Conservation (phyloP, 2,888 invertebrate species). For the Plagiodera versicolora region DNA sequence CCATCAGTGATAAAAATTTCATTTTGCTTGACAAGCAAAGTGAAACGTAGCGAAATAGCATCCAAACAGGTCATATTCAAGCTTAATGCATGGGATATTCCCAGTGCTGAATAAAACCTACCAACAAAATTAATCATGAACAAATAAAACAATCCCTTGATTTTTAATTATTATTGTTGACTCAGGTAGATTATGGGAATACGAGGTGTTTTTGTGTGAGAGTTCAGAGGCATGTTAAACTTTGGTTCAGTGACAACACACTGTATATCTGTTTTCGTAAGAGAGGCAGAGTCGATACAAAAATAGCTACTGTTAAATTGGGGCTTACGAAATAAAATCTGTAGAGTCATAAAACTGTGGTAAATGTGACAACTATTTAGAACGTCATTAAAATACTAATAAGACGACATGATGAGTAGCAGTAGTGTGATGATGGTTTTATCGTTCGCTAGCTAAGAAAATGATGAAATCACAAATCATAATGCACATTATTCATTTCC, state of each 20-base stretch:
- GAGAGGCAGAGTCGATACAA: not conserved
- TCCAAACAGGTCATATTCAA: too few relatives aligned
- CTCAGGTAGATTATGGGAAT: too few relatives aligned
- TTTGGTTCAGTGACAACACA: too few relatives aligned
- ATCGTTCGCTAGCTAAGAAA: not conserved
- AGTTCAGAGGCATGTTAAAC: too few relatives aligned
- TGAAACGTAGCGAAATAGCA: too few relatives aligned
- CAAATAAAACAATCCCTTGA: too few relatives aligned
- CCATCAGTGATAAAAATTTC: not conserved
- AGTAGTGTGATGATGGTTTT: not conserved
- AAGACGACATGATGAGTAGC: not conserved
- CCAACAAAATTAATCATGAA: too few relatives aligned
- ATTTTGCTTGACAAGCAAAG: not conserved
- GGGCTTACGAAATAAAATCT: not conserved
- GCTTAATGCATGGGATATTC: too few relatives aligned
- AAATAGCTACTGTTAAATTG: not conserved
- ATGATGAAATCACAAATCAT: not conserved
- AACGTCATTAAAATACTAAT: not conserved
- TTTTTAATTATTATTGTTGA: too few relatives aligned
- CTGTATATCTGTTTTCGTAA: too few relatives aligned
- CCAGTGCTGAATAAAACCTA: too few relatives aligned
- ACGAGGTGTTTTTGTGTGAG: too few relatives aligned
- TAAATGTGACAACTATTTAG: not conserved
- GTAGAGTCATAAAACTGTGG: not conserved
- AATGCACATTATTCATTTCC: not conserved